Percentiles rank a stretch among this genome's conserved stretches.
Conservation (phyloP, 1,140 invertebrate genomes). For the Drosophila lowei region DNA sequence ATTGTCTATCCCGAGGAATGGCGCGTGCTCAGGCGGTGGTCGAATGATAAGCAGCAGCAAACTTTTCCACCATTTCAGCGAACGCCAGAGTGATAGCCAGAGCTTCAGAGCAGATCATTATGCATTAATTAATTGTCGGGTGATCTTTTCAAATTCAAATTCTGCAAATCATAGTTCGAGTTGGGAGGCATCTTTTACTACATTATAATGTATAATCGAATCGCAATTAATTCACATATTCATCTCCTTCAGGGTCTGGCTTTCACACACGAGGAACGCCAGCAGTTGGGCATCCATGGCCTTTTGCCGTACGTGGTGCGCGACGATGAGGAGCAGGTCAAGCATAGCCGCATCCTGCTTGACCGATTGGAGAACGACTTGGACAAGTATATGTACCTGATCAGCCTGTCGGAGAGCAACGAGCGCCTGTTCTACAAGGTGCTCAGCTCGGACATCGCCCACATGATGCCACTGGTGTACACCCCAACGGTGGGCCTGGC, state of each 20-base stretch:
- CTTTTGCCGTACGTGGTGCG: constrained; percentile 92
- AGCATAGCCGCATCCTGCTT: constrained; percentile 89
- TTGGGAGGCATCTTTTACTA: too few relatives aligned
- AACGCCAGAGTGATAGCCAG: too few relatives aligned
- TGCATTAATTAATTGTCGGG: neutral
- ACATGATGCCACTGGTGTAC: constrained; percentile 90
- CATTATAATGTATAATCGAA: neutral
- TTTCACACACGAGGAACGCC: constrained; percentile 88
- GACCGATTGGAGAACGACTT: constrained; percentile 91
- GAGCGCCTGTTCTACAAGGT: constrained; percentile 97
- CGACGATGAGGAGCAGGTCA: constrained; percentile 92
- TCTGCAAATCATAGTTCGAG: too few relatives aligned
- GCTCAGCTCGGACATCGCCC: constrained; percentile 93
- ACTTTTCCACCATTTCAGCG: constrained; percentile 30
- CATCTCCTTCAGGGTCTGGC: constrained; percentile 47
- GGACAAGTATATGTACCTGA: constrained; percentile 94
- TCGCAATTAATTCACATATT: neutral
- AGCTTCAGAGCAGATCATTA: constrained; percentile 12
- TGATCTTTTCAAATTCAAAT: constrained; percentile 13
- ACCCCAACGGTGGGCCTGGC: constrained; percentile 88
- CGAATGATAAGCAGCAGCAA: constrained; percentile 25
- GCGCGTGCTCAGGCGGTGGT: constrained; percentile 26
- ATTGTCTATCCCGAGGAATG: neutral
- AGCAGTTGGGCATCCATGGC: constrained; percentile 93
- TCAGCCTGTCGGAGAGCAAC: constrained; percentile 93